phyloP scores from a whole-genome alignment of 2,113 vertebrate genomes.

The Tupaia chinensis region DNA sequence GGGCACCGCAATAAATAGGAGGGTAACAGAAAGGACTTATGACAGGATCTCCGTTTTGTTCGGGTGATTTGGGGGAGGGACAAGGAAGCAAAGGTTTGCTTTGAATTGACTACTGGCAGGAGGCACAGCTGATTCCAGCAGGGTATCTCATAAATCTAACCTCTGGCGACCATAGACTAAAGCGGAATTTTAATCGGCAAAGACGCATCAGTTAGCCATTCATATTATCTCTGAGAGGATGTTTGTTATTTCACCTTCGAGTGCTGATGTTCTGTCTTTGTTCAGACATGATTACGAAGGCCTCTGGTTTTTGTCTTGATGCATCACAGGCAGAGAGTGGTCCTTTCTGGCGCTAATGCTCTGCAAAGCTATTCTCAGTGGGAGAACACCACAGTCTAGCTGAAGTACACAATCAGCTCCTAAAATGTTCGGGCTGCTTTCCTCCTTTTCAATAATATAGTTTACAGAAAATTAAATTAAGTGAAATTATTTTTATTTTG shows the following conservation, averaged over 20 bases:
- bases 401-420: not conserved
- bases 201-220: not conserved
- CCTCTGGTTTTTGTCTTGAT: not conserved
- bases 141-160: not conserved
- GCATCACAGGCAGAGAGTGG: not conserved
- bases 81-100: not conserved
- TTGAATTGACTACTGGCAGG: not conserved
- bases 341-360: not conserved
- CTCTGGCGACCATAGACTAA: not conserved
- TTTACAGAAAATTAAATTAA: not conserved
- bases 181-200: not conserved
- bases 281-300: not conserved
- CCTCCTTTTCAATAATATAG: not conserved
- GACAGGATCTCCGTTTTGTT: not conserved
- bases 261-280: not conserved
- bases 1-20: not conserved
- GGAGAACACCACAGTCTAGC: not conserved
- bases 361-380: not conserved
- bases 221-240: not conserved
- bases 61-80: not conserved
- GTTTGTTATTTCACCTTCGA: not conserved
- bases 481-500: not conserved
- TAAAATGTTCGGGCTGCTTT: not conserved
- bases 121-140: not conserved
- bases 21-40: not conserved